Conservation (phyloP, 1,140 invertebrate genomes). For the Camponotus vicinus region DNA sequence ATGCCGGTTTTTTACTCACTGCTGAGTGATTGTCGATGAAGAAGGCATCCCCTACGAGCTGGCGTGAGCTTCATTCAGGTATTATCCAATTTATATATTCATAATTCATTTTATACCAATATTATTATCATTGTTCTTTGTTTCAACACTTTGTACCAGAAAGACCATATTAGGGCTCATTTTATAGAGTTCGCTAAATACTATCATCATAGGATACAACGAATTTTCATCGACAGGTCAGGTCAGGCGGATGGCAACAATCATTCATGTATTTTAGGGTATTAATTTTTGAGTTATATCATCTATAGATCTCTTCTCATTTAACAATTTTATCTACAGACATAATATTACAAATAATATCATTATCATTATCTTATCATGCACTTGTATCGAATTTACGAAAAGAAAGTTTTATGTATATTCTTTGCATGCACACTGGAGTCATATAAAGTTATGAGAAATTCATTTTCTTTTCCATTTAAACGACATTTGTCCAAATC, state of each 20-base stretch:
- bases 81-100: slow-evolving; percentile 87
- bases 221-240: slow-evolving; percentile 74
- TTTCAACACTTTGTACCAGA: slow-evolving; percentile 78
- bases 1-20: slow-evolving; percentile 86
- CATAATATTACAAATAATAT: slow-evolving; percentile 30
- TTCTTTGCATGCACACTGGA: slow-evolving; percentile 73
- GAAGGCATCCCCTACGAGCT: slow-evolving; percentile 86
- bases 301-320: slow-evolving; percentile 33
- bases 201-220: slow-evolving; percentile 73
- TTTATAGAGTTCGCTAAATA: slow-evolving; percentile 73
- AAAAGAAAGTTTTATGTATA: slow-evolving; percentile 44
- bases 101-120: slow-evolving; percentile 85
- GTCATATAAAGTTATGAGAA: slow-evolving; percentile 61
- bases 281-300: slow-evolving; percentile 39
- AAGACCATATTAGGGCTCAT: slow-evolving; percentile 71
- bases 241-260: slow-evolving; percentile 72
- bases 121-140: slow-evolving; percentile 83
- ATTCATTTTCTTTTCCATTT: slow-evolving; percentile 66
- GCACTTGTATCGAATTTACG: slow-evolving; percentile 41
- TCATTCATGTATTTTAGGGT: slow-evolving; percentile 62
- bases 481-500: slow-evolving; percentile 65
- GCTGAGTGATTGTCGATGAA: slow-evolving; percentile 86
- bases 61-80: slow-evolving; percentile 86
- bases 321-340: slow-evolving; percentile 27
- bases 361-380: slow-evolving; percentile 5